These are phyloP conservation scores for Lordiphosa stackelbergi DNA, from an alignment of 1,140 invertebrate species.

Conservation along the genomic window DNA sequence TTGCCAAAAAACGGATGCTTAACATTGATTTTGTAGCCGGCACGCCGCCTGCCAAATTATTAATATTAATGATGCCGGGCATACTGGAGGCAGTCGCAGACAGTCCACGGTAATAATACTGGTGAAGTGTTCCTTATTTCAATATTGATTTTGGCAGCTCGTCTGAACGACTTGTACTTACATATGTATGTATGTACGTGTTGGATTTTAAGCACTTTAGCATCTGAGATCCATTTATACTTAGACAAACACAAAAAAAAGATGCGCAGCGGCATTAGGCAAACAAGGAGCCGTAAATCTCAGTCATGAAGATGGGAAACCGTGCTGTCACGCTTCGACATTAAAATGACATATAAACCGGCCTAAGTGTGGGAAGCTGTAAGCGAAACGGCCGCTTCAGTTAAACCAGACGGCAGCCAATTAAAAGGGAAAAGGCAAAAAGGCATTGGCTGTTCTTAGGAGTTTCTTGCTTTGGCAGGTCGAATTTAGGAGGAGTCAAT, in stretches of 20 bases:
- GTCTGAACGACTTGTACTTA: not conserved
- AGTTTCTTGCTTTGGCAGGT: not conserved
- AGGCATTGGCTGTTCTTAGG: conserved; percentile 20
- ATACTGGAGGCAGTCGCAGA: not conserved
- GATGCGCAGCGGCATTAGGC: conserved; percentile 9
- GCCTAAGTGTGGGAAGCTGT: conserved; percentile 25
- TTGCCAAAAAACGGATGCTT: no score
- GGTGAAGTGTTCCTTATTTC: conserved; percentile 6
- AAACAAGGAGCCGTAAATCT: conserved; percentile 38
- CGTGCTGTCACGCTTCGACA: conserved; percentile 44
- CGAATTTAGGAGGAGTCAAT: not conserved
- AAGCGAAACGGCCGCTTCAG: conserved; percentile 7
- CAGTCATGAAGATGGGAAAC: conserved; percentile 22
- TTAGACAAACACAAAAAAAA: conserved; percentile 27
- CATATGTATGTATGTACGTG: not conserved
- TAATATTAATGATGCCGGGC: conserved; percentile 28
- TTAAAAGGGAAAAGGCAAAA: conserved; percentile 33
- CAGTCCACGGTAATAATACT: conserved; percentile 2
- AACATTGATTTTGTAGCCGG: no score
- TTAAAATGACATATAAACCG: conserved; percentile 48
- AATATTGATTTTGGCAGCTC: conserved; percentile 41
- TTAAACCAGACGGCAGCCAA: conserved; percentile 21
- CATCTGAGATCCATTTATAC: conserved; percentile 14
- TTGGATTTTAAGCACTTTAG: conserved; percentile 7
- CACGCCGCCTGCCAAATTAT: conserved; percentile 1